Evolutionary conservation across 2,113 vertebrate species (phyloP), one percentile per base, ranked within the genome.

Genomic region (Tamias sibiricus): DNA sequence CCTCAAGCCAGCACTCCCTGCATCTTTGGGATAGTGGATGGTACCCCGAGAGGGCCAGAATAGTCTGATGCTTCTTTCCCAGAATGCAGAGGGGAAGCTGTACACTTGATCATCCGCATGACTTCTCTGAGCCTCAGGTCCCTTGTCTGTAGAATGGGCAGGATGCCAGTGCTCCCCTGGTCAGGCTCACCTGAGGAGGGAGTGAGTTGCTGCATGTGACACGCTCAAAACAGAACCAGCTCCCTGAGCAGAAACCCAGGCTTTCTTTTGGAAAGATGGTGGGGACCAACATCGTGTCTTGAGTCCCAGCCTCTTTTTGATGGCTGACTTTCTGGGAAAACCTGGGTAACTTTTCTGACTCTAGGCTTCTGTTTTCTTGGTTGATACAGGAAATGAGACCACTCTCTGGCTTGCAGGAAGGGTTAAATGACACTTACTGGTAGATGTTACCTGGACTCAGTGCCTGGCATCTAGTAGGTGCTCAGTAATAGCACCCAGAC

Each of bases 81-180:
- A 32, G 17, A 6, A n/a, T 13, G 12, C 72, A 35, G 42, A 90
- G 30, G 37, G 32, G 35, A 49, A 20, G 30, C 71, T 47, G 30
- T 8, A 2, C 26, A 4, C 47, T 52, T 71, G 11, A 19, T 30
- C 49, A 2, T 30, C 20, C 47, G 3, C 0, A 0, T 72, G 85
- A n/a, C 30, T 35, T 72, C 26, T 32, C 44, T 57, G 20, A 90
- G 35, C 66, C 59, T 37, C 26, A 20, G 40, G 52, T 13, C 49
- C n/a, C 17, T 90, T 30, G 0, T 71, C 79, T 6, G 1, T 7
- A 14, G 90, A 30, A 49, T 0, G 1, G 66, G 64, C 35, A 62
- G 57, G 64, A 17, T 8, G 0, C 26, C 20, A 1, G 42, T 4
- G 49, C 6, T 68, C 8, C 28, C 14, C 19, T 59, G 44, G 0